phyloP scores from a whole-genome alignment of 2,797 vertebrate species.

The Muscicapa striata region DNA sequence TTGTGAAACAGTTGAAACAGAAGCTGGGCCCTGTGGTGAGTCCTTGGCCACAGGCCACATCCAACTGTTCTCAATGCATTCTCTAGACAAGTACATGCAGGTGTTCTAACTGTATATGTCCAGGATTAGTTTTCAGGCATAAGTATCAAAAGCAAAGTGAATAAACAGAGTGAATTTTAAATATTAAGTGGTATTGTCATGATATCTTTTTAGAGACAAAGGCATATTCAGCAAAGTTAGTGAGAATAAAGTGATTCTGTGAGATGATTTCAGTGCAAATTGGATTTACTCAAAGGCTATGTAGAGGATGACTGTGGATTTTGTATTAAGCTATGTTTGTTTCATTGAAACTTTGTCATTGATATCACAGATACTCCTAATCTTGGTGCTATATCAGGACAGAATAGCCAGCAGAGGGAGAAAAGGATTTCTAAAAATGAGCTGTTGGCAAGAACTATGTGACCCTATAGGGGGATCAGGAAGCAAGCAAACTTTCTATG shows the following conservation, averaged over 20 bases:
- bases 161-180: not conserved
- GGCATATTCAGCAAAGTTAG: not conserved
- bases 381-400: not conserved
- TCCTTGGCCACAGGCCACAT: not conserved
- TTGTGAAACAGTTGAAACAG: not conserved
- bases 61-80: not conserved
- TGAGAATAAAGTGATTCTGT: not conserved
- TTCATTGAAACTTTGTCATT: not conserved
- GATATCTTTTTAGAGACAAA: not conserved
- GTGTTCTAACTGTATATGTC: not conserved
- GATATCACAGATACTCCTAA: not conserved
- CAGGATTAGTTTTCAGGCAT: not conserved
- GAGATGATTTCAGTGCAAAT: not conserved
- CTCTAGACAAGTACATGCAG: not conserved
- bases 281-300: not conserved
- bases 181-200: not conserved
- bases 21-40: not conserved
- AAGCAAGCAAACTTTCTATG: not conserved
- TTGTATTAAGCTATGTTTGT: not conserved
- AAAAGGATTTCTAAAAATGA: not conserved
- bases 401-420: constrained; percentile 48
- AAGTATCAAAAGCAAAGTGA: not conserved
- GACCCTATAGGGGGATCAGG: not conserved
- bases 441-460: not conserved
- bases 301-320: not conserved